Conservation (phyloP, 1,140 invertebrate species). For the Goniozus legneri region DNA sequence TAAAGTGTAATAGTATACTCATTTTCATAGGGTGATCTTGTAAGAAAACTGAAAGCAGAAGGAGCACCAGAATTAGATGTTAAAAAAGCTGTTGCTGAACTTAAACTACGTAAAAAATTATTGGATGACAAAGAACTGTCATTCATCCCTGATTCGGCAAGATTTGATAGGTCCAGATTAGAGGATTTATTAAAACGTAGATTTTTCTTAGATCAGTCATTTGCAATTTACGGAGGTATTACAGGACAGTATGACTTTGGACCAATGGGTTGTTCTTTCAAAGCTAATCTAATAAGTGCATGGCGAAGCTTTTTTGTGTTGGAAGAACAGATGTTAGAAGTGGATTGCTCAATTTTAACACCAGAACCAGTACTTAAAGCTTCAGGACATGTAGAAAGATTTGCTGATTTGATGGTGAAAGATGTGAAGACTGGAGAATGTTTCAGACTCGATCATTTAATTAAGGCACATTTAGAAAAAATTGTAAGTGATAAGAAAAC, state of each 20-base stretch:
- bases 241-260: constrained; percentile 95
- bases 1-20: neutral
- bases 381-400: constrained; percentile 97
- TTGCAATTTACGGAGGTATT: constrained; percentile 98
- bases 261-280: constrained; percentile 98
- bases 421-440: constrained; percentile 95
- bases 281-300: constrained; percentile 87
- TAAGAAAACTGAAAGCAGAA: constrained; percentile 79
- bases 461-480: constrained; percentile 94
- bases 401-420: constrained; percentile 99
- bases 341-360: constrained; percentile 96
- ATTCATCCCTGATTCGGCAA: constrained; percentile 67
- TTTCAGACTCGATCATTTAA: constrained; percentile 96
- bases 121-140: constrained; percentile 92
- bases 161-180: constrained; percentile 90
- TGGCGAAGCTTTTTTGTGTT: constrained; percentile 98
- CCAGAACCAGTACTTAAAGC: constrained; percentile 96
- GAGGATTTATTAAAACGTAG: constrained; percentile 95
- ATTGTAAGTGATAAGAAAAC: constrained; percentile 82
- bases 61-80: constrained; percentile 87
- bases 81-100: constrained; percentile 89
- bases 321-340: constrained; percentile 98
- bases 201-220: constrained; percentile 98
- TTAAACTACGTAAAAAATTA: constrained; percentile 86
- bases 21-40: constrained; percentile 74